These are phyloP conservation scores for Myopa testacea DNA, from an alignment of 2,888 invertebrate genomes.

Conservation along the genomic window DNA sequence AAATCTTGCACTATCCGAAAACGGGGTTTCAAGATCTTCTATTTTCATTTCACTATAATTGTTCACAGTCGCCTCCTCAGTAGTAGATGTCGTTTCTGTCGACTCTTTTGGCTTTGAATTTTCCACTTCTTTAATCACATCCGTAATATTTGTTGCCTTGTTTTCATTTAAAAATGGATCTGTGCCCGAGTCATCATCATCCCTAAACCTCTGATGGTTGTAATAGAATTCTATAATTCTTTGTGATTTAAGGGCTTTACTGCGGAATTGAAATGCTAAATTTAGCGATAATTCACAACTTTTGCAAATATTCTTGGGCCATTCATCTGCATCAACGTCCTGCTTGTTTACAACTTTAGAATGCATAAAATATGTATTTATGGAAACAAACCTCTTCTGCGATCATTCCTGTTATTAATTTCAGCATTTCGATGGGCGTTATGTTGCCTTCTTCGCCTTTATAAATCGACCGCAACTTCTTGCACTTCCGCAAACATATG, in stretches of 20 bases:
- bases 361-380: neutral
- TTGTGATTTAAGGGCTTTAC: conserved; percentile 60
- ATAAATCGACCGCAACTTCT: conserved; percentile 59
- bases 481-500: conserved; percentile 58
- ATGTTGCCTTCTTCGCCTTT: conserved; percentile 59
- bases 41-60: conserved; percentile 22
- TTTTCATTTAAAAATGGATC: neutral
- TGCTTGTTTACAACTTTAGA: conserved; percentile 7
- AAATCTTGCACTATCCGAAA: conserved; percentile 46
- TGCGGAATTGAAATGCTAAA: conserved; percentile 63
- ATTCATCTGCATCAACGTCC: conserved; percentile 16
- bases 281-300: conserved; percentile 61
- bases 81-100: neutral
- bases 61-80: conserved; percentile 5
- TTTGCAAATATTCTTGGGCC: conserved; percentile 62
- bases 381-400: conserved; percentile 9
- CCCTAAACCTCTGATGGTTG: conserved; percentile 30
- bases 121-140: neutral
- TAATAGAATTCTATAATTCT: conserved; percentile 56
- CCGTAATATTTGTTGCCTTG: neutral
- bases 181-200: neutral
- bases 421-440: conserved; percentile 61
- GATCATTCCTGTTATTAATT: conserved; percentile 57
- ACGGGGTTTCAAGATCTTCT: conserved; percentile 34
- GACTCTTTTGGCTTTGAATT: neutral